These are phyloP conservation scores for Lonchura striata DNA, from an alignment of 2,113 vertebrate genomes.

Conservation along the genomic window DNA sequence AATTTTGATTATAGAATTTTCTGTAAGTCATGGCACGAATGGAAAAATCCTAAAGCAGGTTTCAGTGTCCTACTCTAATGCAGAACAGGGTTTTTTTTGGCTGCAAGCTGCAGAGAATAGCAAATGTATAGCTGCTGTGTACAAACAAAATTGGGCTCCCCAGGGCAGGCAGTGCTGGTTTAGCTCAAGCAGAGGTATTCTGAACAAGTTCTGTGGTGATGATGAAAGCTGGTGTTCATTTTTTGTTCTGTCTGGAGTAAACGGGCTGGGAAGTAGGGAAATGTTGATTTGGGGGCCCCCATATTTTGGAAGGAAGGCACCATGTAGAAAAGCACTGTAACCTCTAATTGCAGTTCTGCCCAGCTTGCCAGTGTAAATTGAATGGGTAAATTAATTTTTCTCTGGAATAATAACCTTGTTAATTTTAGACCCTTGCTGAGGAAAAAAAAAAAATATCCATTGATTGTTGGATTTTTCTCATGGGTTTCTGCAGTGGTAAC, in stretches of 20 bases:
- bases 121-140: neutral
- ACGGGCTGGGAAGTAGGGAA: neutral
- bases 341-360: neutral
- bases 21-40: neutral
- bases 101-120: neutral
- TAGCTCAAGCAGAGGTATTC: neutral
- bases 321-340: neutral
- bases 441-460: neutral
- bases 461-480: neutral
- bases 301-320: neutral
- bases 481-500: neutral
- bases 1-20: conserved; percentile 20
- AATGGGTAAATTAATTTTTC: neutral
- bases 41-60: neutral
- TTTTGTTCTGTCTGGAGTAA: neutral
- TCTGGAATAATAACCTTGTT: neutral
- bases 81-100: neutral
- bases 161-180: neutral
- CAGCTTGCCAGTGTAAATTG: neutral
- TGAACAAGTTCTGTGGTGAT: neutral
- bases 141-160: neutral
- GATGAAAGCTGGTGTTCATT: neutral
- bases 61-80: neutral
- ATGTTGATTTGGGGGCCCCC: neutral
- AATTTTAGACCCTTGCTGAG: neutral